phyloP scores from a whole-genome alignment of 1,140 invertebrate species.

The Capitella teleta region DNA sequence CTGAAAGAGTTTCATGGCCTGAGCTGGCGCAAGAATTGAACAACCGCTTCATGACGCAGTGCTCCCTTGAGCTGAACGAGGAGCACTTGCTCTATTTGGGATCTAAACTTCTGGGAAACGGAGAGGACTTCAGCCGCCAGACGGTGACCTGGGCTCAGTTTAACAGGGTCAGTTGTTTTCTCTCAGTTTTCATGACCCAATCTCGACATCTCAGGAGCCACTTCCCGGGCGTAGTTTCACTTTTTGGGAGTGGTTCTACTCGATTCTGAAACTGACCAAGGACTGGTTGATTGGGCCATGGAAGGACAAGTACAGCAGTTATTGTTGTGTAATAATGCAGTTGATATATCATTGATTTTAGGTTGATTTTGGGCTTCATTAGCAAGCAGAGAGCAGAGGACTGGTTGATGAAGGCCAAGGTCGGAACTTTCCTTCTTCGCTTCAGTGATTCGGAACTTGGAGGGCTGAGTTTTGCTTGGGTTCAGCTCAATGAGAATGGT shows the following conservation, averaged over 20 bases:
- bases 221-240: constrained; percentile 82
- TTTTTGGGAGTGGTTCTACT: constrained; percentile 99
- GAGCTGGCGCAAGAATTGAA: constrained; percentile 77
- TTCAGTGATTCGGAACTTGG: constrained; percentile 92
- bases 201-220: too few relatives aligned
- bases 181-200: too few relatives aligned
- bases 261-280: constrained; percentile 87
- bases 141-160: constrained; percentile 30
- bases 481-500: too few relatives aligned
- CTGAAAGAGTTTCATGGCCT: constrained; percentile 73
- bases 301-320: constrained; percentile 85
- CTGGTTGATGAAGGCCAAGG: constrained; percentile 58
- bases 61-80: too few relatives aligned
- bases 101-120: too few relatives aligned
- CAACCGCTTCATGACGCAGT: too few relatives aligned
- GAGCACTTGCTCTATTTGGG: too few relatives aligned
- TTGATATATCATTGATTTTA: constrained; percentile 35
- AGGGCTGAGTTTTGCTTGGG: constrained; percentile 90
- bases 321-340: too few relatives aligned
- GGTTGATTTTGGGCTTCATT: constrained; percentile 76
- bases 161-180: constrained; percentile 25
- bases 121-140: constrained; percentile 18
- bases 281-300: constrained; percentile 82
- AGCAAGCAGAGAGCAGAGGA: constrained; percentile 80
- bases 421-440: constrained; percentile 81